Evolutionary conservation across 2,113 vertebrate genomes (phyloP).

Genomic region (Lates calcarifer): DNA sequence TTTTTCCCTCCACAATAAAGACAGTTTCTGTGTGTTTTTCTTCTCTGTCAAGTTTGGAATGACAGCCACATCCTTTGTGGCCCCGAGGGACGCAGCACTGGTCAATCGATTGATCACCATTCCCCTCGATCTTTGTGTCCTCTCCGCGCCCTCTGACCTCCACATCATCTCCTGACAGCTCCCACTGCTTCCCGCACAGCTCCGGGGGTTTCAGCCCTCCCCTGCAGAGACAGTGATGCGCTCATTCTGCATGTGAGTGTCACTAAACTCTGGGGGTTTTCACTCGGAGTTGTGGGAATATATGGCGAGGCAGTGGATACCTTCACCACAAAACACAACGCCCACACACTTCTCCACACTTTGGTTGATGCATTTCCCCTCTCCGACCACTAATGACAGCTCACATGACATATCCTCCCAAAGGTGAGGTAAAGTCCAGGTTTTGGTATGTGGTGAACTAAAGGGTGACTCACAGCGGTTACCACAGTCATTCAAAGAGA

Average conservation of each 20-base stretch:
- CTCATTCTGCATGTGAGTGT: conserved; percentile 39
- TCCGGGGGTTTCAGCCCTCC: conserved; percentile 2
- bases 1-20: conserved; percentile 18
- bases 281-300: conserved; percentile 20
- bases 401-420: conserved; percentile 32
- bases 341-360: conserved; percentile 31
- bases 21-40: conserved; percentile 35
- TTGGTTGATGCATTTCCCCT: conserved; percentile 28
- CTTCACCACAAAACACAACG: conserved; percentile 22
- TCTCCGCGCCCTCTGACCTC: conserved; percentile 61
- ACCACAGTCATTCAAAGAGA: conserved; percentile 44
- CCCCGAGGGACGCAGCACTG: conserved; percentile 29
- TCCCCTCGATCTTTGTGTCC: conserved; percentile 40
- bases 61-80: conserved; percentile 50
- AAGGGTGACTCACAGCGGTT: conserved; percentile 44
- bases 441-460: conserved; percentile 23
- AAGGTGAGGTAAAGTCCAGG: conserved; percentile 45
- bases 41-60: conserved; percentile 48
- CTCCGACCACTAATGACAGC: conserved; percentile 38
- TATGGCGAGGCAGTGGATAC: conserved; percentile 14
- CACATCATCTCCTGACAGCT: conserved; percentile 58
- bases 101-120: conserved; percentile 58
- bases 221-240: conserved; percentile 37
- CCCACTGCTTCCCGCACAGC: conserved; percentile 36
- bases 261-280: conserved; percentile 30